Conservation (phyloP, 2,888 invertebrate species). For the Gymnosoma rotundatum region DNA sequence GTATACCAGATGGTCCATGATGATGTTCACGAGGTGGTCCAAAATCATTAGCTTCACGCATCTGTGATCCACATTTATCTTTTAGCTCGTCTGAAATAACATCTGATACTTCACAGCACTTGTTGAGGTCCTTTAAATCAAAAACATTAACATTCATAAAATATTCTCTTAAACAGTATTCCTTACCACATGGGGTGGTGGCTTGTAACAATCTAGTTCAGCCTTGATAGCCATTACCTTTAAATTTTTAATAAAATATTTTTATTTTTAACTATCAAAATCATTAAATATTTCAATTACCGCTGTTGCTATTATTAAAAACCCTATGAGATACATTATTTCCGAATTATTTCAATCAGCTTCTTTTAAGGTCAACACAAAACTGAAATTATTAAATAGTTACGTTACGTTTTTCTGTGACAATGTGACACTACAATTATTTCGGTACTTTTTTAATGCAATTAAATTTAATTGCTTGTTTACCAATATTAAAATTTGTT, state of each 20-base stretch:
- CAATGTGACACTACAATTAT: neutral
- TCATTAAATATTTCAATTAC: conserved; percentile 9
- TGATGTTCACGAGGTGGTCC: neutral
- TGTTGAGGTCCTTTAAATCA: conserved; percentile 16
- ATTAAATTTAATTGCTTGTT: conserved; percentile 53
- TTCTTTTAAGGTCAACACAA: neutral
- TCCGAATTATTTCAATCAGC: neutral
- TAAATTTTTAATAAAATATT: conserved; percentile 9
- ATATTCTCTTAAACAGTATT: neutral
- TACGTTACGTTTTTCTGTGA: conserved; percentile 35
- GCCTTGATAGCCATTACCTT: conserved; percentile 27
- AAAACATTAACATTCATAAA: neutral
- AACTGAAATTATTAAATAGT: conserved; percentile 21
- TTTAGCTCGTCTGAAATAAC: conserved; percentile 34
- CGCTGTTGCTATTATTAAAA: conserved; percentile 20
- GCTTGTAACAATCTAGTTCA: conserved; percentile 48
- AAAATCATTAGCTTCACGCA: neutral
- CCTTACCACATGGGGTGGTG: conserved; percentile 43
- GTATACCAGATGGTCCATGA: neutral
- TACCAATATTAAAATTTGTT: conserved; percentile 24
- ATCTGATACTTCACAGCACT: conserved; percentile 49
- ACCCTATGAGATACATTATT: conserved; percentile 11
- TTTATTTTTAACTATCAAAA: neutral
- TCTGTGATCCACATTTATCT: conserved; percentile 37
- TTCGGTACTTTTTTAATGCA: conserved; percentile 5